Evolutionary conservation across 2,797 vertebrate genomes (phyloP).

Genomic region (Sebastes hubbsi): DNA sequence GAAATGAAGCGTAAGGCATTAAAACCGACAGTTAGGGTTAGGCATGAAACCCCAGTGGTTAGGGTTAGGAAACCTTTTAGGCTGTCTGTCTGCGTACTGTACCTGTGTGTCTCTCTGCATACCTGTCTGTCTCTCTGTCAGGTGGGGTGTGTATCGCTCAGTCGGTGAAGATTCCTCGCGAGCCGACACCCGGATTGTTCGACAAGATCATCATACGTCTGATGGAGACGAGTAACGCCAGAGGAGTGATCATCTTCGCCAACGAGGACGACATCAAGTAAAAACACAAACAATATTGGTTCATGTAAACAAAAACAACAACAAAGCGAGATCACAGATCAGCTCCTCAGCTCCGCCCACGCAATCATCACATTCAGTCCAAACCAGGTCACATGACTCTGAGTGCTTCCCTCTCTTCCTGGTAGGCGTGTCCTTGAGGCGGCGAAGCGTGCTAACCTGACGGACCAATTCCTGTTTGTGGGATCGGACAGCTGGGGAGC

Average conservation of each 20-base stretch:
- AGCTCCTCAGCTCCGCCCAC: not conserved
- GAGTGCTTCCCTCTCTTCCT: not conserved
- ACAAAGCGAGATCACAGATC: not conserved
- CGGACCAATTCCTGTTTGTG: slow-evolving; percentile 92
- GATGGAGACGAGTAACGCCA: slow-evolving; percentile 91
- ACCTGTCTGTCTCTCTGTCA: slow-evolving; percentile 43
- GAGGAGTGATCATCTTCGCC: slow-evolving; percentile 92
- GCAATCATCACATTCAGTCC: not conserved
- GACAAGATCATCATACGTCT: slow-evolving; percentile 88
- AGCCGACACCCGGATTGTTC: slow-evolving; percentile 89
- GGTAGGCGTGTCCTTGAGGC: slow-evolving; percentile 88
- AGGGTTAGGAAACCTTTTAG: too few relatives aligned
- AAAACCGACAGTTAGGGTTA: too few relatives aligned
- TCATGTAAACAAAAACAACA: not conserved
- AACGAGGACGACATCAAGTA: slow-evolving; percentile 95
- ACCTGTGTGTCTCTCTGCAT: not conserved
- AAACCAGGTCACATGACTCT: not conserved
- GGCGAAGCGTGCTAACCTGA: slow-evolving; percentile 85
- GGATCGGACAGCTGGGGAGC: slow-evolving; percentile 94
- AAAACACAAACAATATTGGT: not conserved
- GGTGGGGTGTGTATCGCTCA: slow-evolving; percentile 93
- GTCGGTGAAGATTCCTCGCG: slow-evolving; percentile 93
- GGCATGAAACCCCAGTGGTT: too few relatives aligned
- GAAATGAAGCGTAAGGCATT: too few relatives aligned
- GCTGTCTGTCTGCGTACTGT: too few relatives aligned